Evolutionary conservation across 2,797 vertebrate genomes (phyloP).

Genomic region (Halcyon chelicuti): DNA sequence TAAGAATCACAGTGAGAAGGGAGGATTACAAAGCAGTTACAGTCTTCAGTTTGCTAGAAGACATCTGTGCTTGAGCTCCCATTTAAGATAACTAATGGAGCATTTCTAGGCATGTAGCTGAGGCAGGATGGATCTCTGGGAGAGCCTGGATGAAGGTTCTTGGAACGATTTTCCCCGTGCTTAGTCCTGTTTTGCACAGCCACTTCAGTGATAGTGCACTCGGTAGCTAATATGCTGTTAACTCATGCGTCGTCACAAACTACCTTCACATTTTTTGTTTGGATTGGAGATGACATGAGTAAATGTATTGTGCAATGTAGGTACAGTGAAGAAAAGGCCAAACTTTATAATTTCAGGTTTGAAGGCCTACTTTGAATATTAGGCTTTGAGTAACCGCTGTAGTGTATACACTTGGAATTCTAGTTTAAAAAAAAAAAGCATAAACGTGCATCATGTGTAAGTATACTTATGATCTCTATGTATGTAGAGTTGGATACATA

Average conservation of each 20-base stretch:
- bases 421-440: no score
- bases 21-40: neutral
- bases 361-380: neutral
- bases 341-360: neutral
- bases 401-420: neutral
- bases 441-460: neutral
- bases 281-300: neutral
- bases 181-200: neutral
- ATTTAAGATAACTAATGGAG: neutral
- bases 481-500: neutral
- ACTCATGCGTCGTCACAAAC: accelerated
- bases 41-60: neutral
- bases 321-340: neutral
- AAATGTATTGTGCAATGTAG: neutral
- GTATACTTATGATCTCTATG: neutral
- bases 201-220: neutral
- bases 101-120: neutral
- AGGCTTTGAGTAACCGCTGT: neutral
- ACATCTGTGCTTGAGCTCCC: neutral
- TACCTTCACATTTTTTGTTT: neutral
- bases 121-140: neutral
- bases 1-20: neutral
- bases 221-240: neutral
- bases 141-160: neutral
- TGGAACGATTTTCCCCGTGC: neutral